Evolutionary conservation across 2,797 vertebrate species (phyloP).

Genomic region (Tangara arthus): DNA sequence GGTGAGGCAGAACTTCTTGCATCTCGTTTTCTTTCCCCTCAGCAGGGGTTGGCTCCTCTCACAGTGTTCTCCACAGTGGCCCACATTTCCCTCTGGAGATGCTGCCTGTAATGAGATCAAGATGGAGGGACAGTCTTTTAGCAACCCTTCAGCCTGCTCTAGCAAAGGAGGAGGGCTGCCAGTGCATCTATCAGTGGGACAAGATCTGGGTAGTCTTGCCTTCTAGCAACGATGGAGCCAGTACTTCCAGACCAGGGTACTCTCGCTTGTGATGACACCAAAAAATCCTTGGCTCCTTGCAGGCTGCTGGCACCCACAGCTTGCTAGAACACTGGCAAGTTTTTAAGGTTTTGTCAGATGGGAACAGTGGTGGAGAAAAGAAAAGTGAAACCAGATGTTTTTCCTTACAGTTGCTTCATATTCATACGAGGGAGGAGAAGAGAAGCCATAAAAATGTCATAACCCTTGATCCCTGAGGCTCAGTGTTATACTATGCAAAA

Average conservation of each 20-base stretch:
- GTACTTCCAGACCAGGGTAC: not conserved
- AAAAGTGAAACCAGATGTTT: conserved; percentile 81
- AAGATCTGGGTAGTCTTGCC: not conserved
- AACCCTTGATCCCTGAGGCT: conserved; percentile 68
- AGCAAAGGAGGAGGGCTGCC: not conserved
- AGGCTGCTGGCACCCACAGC: not conserved
- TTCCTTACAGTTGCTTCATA: conserved; percentile 69
- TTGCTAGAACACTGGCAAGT: conserved; percentile 64
- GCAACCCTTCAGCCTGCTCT: not conserved
- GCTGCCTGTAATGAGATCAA: not conserved
- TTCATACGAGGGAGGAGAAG: conserved; percentile 38
- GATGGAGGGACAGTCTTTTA: not conserved
- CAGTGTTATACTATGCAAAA: conserved; percentile 60
- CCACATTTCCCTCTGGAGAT: not conserved
- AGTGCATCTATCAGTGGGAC: not conserved
- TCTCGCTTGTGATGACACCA: not conserved
- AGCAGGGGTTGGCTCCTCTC: not conserved
- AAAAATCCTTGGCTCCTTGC: conserved; percentile 27
- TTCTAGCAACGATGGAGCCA: not conserved
- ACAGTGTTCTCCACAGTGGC: not conserved
- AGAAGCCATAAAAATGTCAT: conserved; percentile 74
- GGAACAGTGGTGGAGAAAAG: conserved; percentile 67
- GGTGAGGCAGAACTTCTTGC: not conserved
- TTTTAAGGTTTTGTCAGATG: conserved; percentile 71
- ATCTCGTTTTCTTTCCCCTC: not conserved